These are phyloP conservation scores for Chaetops frenatus DNA, from an alignment of 2,113 vertebrate species.

Conservation along the genomic window DNA sequence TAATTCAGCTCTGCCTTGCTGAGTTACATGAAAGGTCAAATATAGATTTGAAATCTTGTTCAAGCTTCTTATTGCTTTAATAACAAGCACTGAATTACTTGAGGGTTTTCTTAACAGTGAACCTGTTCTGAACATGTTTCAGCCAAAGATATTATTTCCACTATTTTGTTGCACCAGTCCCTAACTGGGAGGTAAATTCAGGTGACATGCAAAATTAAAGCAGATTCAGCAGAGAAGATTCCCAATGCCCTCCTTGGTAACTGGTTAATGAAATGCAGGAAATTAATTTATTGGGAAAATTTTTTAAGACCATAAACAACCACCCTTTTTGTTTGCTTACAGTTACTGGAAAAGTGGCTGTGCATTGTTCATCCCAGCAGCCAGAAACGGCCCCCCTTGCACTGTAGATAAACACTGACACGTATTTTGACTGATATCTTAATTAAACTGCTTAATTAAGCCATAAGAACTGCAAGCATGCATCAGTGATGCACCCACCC, in stretches of 20 bases:
- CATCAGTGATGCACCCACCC: neutral
- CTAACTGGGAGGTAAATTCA: neutral
- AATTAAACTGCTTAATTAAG: neutral
- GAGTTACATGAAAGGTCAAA: slow-evolving; percentile 41
- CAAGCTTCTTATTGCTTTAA: slow-evolving; percentile 9
- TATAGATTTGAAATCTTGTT: slow-evolving; percentile 14
- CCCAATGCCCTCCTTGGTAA: neutral
- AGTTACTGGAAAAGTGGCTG: neutral
- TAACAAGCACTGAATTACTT: neutral
- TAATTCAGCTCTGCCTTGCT: slow-evolving; percentile 5
- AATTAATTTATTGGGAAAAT: slow-evolving; percentile 12
- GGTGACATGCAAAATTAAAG: neutral
- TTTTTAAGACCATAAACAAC: neutral
- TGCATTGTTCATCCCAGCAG: neutral
- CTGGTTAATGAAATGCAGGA: neutral
- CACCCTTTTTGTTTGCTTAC: neutral
- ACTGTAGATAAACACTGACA: neutral
- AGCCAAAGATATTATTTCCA: neutral
- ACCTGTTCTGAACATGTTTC: neutral
- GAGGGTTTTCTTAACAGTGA: neutral
- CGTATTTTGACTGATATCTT: neutral
- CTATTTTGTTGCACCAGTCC: neutral
- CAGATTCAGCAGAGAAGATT: neutral
- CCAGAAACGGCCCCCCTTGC: neutral
- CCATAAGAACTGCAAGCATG: neutral